Conservation (phyloP, 1,140 invertebrate species). For the Theocolax elegans region DNA sequence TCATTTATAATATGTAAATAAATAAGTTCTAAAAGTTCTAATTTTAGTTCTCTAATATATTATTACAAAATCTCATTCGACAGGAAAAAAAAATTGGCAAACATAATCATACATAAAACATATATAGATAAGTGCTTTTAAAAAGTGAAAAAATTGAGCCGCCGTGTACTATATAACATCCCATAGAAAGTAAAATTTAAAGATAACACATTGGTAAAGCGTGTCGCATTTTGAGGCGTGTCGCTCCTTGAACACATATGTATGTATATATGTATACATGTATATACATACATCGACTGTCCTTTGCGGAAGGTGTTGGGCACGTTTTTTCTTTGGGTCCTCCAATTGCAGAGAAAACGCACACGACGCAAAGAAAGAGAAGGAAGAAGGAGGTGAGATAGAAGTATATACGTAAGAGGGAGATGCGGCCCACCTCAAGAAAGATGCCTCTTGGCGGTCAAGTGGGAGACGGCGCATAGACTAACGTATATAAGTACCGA, state of each 20-base stretch:
- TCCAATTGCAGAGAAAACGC: background rate
- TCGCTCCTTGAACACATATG: background rate
- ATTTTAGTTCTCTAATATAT: no score
- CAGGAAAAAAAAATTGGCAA: no score
- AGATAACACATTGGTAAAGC: background rate
- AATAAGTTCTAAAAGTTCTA: no score
- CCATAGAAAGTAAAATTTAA: background rate
- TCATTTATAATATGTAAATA: no score
- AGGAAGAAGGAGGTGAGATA: background rate
- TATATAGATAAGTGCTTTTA: no score
- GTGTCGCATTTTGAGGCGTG: slow-evolving; percentile 8
- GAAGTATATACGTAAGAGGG: background rate
- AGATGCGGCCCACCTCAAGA: background rate
- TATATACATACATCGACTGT: no score
- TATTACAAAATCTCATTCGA: no score
- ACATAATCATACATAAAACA: no score
- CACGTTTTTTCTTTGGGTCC: background rate
- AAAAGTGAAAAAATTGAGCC: no score
- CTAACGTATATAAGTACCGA: slow-evolving; percentile 23
- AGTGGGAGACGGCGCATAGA: slow-evolving; percentile 6
- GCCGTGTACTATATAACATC: no score
- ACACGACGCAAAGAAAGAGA: no score
- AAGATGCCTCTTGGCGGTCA: background rate
- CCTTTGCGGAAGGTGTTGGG: background rate
- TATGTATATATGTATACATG: no score